These are phyloP conservation scores for Strix aluco DNA, from an alignment of 2,113 vertebrate genomes.

Conservation along the genomic window DNA sequence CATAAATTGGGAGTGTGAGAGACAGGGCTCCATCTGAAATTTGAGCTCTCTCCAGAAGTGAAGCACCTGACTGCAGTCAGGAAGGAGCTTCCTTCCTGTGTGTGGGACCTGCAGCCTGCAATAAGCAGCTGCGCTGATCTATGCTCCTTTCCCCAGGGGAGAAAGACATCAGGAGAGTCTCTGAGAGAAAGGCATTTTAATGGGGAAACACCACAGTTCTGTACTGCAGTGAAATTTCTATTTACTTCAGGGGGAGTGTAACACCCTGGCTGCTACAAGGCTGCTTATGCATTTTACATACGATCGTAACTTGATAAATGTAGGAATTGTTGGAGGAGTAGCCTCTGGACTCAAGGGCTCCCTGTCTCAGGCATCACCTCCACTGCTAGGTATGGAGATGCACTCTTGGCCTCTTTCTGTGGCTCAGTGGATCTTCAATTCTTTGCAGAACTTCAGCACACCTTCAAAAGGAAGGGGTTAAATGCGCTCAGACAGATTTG, in stretches of 20 bases:
- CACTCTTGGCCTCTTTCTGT: not conserved
- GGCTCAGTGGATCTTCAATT: not conserved
- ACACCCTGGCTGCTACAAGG: not conserved
- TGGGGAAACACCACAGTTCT: not conserved
- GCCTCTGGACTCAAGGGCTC: rapidly evolving
- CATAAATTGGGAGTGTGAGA: not conserved
- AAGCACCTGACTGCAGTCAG: not conserved
- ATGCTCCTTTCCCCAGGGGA: not conserved
- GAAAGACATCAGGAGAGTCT: not conserved
- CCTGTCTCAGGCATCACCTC: not conserved
- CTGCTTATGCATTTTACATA: rapidly evolving
- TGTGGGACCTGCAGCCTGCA: not conserved
- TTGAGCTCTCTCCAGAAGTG: not conserved
- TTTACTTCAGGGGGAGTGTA: not conserved
- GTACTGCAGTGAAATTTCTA: rapidly evolving
- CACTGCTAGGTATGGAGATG: no score
- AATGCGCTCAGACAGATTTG: not conserved
- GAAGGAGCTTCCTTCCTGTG: not conserved
- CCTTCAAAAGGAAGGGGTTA: not conserved
- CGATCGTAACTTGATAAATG: not conserved
- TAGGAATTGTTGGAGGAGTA: not conserved
- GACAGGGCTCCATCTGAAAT: not conserved
- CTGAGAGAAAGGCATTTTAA: rapidly evolving
- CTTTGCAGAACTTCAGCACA: not conserved
- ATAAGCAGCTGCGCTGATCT: not conserved